phyloP scores from a whole-genome alignment of 2,888 invertebrate genomes.

The Drosophila conformis region DNA sequence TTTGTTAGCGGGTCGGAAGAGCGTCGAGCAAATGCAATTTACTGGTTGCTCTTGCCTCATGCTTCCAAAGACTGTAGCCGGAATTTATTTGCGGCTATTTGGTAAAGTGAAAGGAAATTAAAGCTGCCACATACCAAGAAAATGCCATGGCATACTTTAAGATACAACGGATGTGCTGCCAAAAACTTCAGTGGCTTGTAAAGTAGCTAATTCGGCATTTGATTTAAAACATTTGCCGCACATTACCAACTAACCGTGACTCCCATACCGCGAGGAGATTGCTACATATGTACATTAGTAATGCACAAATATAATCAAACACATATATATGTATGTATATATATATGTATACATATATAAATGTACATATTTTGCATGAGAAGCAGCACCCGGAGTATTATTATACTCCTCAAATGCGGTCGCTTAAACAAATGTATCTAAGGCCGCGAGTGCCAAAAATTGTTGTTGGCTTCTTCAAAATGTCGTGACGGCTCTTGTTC shows the following conservation, averaged over 20 bases:
- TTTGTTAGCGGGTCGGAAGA: slow-evolving; percentile 71
- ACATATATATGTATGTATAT: neutral
- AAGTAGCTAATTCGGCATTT: slow-evolving; percentile 34
- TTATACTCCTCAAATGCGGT: slow-evolving; percentile 35
- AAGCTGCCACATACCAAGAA: slow-evolving; percentile 40
- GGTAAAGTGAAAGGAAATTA: slow-evolving; percentile 64
- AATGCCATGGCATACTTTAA: slow-evolving; percentile 36
- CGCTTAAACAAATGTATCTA: slow-evolving; percentile 42
- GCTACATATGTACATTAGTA: slow-evolving; percentile 5
- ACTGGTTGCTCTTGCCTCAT: slow-evolving; percentile 51
- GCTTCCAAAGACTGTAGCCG: slow-evolving; percentile 47
- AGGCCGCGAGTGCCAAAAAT: slow-evolving; percentile 53
- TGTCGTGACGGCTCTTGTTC: slow-evolving; percentile 47
- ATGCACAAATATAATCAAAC: neutral
- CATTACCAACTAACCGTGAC: slow-evolving; percentile 10
- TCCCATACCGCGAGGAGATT: neutral
- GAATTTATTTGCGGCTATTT: slow-evolving; percentile 76
- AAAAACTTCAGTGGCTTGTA: slow-evolving; percentile 11
- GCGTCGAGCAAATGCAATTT: slow-evolving; percentile 74
- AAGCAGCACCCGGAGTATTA: slow-evolving; percentile 2
- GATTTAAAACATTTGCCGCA: slow-evolving; percentile 25
- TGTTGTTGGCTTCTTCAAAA: slow-evolving; percentile 43
- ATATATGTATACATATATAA: neutral
- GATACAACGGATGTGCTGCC: slow-evolving; percentile 7
- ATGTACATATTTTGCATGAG: slow-evolving; percentile 7